These are phyloP conservation scores for Hydrozoanthus tunicans DNA, from an alignment of 64 coral and sea anemone genomes.

Conservation along the genomic window DNA sequence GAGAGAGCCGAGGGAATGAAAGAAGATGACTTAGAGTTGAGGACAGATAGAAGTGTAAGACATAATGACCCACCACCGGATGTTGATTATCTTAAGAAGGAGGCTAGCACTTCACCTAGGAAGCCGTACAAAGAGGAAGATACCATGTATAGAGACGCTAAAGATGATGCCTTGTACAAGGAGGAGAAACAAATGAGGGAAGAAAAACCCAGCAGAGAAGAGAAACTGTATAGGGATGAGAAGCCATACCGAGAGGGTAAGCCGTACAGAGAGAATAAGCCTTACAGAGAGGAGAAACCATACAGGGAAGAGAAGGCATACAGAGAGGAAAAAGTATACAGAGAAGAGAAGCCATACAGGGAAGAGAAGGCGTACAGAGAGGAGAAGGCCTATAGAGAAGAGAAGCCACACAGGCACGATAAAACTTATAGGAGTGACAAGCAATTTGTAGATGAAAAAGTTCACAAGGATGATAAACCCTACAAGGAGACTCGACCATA, in stretches of 20 bases:
- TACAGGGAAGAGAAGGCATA: not conserved
- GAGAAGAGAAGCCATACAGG: conserved; percentile 5
- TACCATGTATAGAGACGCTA: not conserved
- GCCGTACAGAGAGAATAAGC: not conserved
- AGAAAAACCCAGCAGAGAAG: not conserved
- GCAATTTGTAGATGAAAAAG: conserved; percentile 18
- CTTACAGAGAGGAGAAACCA: not conserved
- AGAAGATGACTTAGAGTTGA: not conserved
- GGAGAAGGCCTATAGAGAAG: not conserved
- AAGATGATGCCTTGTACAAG: conserved; percentile 1
- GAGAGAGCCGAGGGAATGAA: conserved; percentile 6
- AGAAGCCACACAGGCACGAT: conserved; percentile 33
- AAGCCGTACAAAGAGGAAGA: conserved; percentile 10
- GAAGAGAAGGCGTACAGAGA: conserved; percentile 14
- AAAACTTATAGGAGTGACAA: conserved; percentile 24
- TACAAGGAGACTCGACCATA: conserved; percentile 58
- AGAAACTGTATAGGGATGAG: not conserved
- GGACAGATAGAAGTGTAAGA: not conserved
- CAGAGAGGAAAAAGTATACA: conserved; percentile 13
- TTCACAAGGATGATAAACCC: conserved; percentile 22
- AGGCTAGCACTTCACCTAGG: not conserved
- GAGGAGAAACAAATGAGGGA: not conserved
- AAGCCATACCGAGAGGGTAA: not conserved
- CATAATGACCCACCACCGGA: not conserved
- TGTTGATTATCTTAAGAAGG: not conserved